phyloP scores from a whole-genome alignment of 1,140 invertebrate genomes.

The Vollenhovia emeryi region DNA sequence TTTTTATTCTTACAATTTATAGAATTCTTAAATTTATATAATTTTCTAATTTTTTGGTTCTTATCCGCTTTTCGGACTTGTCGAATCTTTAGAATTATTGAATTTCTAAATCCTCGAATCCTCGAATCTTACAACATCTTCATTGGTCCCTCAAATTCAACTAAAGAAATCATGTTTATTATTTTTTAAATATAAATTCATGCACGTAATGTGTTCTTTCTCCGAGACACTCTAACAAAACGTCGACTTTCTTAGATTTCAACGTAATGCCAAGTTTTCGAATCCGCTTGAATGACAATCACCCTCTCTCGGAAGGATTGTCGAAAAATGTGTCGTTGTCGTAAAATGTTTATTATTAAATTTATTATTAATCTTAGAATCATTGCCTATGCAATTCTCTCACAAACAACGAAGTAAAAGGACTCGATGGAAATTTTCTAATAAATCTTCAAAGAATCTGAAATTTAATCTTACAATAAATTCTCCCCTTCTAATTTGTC shows the following conservation, averaged over 20 bases:
- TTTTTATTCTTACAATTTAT: background rate
- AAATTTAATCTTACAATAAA: constrained; percentile 18
- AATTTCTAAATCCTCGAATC: background rate
- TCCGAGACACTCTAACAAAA: background rate
- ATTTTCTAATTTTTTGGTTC: background rate
- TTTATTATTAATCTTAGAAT: constrained; percentile 21
- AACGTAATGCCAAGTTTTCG: background rate
- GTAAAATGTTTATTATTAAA: constrained; percentile 1
- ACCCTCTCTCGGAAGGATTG: background rate
- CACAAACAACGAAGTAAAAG: background rate
- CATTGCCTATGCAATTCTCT: background rate
- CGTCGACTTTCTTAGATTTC: background rate
- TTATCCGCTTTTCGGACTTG: background rate
- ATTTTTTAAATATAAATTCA: background rate
- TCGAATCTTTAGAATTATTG: background rate
- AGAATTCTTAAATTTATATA: background rate
- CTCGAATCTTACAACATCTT: background rate
- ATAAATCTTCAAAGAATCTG: background rate
- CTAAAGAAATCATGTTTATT: background rate
- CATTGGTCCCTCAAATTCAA: constrained; percentile 30
- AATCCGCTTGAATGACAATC: background rate
- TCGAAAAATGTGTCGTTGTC: background rate
- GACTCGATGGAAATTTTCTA: background rate
- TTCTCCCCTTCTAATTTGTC: background rate
- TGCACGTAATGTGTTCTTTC: background rate